These are phyloP conservation scores for Pogonomyrmex californicus DNA, from an alignment of 1,140 invertebrate species.

Conservation along the genomic window DNA sequence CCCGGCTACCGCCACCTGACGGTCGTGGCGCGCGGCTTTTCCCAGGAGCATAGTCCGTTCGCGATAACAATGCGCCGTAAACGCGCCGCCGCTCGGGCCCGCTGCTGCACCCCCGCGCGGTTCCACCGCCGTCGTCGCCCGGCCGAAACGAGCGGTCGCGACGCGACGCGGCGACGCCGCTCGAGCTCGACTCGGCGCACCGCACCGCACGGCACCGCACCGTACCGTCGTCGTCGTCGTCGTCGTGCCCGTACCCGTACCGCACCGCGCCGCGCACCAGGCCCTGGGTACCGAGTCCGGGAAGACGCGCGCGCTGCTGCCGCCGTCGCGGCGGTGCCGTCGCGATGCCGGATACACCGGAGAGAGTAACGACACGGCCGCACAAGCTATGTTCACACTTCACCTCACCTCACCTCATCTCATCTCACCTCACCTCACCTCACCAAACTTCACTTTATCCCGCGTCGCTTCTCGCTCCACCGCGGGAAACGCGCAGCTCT, in stretches of 20 bases:
- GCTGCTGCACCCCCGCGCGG: slow-evolving; percentile 54
- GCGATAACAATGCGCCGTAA: slow-evolving; percentile 69
- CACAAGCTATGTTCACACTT: slow-evolving; percentile 5
- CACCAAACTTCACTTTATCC: not conserved
- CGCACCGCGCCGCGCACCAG: no score
- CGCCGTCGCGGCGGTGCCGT: not conserved
- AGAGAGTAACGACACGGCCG: not conserved
- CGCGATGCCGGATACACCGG: no score
- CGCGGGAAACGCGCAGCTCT: slow-evolving; percentile 69
- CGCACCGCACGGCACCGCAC: no score
- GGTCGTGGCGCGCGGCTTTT: slow-evolving; percentile 70
- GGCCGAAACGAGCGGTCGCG: not conserved
- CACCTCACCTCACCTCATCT: slow-evolving; percentile 16
- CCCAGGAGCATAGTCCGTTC: slow-evolving; percentile 79
- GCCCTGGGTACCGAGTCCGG: not conserved
- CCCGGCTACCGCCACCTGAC: slow-evolving; percentile 81
- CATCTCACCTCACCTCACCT: not conserved
- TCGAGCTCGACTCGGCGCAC: not conserved
- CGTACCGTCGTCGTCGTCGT: no score
- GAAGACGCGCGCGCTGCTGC: not conserved
- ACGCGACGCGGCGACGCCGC: not conserved
- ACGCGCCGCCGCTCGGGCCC: slow-evolving; percentile 62
- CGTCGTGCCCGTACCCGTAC: no score
- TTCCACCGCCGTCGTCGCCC: not conserved
- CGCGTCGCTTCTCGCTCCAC: slow-evolving; percentile 47